Conservation (phyloP, 1,140 invertebrate genomes). For the Aphelinus atriplicis region DNA sequence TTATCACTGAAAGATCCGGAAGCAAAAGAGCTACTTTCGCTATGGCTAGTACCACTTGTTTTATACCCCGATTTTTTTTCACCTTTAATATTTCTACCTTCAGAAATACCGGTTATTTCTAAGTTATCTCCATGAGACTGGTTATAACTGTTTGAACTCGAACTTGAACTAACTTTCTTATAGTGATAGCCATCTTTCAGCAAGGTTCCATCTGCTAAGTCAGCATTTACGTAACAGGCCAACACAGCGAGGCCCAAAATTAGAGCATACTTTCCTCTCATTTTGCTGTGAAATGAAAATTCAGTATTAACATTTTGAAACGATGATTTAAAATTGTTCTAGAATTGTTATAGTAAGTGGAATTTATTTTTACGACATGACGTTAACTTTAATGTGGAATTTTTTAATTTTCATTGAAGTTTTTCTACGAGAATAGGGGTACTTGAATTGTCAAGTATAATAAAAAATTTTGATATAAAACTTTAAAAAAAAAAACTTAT, state of each 20-base stretch:
- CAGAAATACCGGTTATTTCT: conserved; percentile 36
- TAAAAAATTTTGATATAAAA: no score
- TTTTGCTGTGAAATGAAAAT: conserved; percentile 35
- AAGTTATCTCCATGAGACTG: conserved; percentile 37
- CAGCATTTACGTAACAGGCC: conserved; percentile 39
- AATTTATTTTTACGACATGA: no score
- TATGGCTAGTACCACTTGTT: conserved; percentile 31
- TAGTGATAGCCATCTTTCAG: conserved; percentile 46
- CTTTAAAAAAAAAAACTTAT: no score
- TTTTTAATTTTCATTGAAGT: no score
- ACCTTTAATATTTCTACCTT: conserved; percentile 39
- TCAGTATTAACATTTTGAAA: no score
- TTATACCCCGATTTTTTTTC: conserved; percentile 36
- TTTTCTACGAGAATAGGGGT: no score
- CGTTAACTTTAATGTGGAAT: no score
- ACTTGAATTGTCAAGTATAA: no score
- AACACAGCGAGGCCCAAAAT: conserved; percentile 45
- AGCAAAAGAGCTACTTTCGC: conserved; percentile 28
- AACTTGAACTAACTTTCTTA: conserved; percentile 42
- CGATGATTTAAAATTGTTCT: no score
- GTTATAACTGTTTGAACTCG: conserved; percentile 41
- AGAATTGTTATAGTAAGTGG: no score
- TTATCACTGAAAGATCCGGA: conserved; percentile 29
- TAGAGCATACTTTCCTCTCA: conserved; percentile 43
- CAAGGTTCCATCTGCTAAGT: conserved; percentile 36